These are phyloP conservation scores for Stegana nigrithorax DNA, from an alignment of 2,888 invertebrate genomes.

Conservation along the genomic window DNA sequence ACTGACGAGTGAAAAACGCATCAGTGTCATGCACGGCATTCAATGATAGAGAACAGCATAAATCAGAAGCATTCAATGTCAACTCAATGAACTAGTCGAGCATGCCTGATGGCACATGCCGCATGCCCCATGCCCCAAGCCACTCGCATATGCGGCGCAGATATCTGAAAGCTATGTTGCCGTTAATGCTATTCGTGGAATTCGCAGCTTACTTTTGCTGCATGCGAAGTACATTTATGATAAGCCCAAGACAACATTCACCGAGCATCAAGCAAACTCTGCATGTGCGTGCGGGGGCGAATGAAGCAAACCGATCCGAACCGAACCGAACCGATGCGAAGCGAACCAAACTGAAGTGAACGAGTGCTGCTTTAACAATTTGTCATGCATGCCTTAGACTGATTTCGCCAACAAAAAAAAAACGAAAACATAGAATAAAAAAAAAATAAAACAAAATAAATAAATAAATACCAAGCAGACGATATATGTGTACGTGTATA, in stretches of 20 bases:
- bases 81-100: conserved; percentile 37
- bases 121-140: neutral
- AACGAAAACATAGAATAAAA: neutral
- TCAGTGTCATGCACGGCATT: too few relatives aligned
- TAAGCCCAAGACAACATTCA: neutral
- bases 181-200: neutral
- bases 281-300: neutral
- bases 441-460: neutral
- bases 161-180: too few relatives aligned
- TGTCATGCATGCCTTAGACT: conserved; percentile 50
- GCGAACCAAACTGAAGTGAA: too few relatives aligned
- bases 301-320: too few relatives aligned
- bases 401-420: conserved; percentile 3
- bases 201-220: neutral
- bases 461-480: neutral
- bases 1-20: too few relatives aligned
- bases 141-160: too few relatives aligned
- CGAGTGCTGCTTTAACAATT: conserved; percentile 58
- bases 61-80: conserved; percentile 58
- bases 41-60: conserved; percentile 40
- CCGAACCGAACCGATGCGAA: neutral
- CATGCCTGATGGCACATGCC: neutral
- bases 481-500: neutral
- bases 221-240: conserved; percentile 1
- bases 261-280: neutral